A percentile compares a stretch with the other conserved stretches of the same genome.
phyloP scores from a whole-genome alignment of 2,888 invertebrate species.

The Cordylochernes scorpioides region DNA sequence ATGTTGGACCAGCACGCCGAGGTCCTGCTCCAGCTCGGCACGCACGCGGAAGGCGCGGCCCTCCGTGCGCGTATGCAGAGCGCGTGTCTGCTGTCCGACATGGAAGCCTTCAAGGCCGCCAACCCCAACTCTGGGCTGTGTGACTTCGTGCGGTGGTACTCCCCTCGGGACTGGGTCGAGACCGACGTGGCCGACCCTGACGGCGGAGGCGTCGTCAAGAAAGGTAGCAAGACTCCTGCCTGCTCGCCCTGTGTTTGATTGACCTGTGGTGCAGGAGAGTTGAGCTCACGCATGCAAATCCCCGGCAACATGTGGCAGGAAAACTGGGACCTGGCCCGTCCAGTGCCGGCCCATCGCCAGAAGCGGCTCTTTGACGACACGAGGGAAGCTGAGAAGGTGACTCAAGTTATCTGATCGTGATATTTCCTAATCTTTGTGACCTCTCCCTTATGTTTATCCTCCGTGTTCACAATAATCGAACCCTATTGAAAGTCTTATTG shows the following conservation, averaged over 20 bases:
- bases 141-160: conserved; percentile 95
- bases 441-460: conserved; percentile 15
- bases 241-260: conserved; percentile 3
- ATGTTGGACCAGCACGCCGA: conserved; percentile 77
- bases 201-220: conserved; percentile 16
- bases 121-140: conserved; percentile 70
- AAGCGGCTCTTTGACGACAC: conserved; percentile 83
- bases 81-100: conserved; percentile 75
- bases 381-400: conserved; percentile 68
- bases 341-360: conserved; percentile 65
- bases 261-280: conserved; percentile 26
- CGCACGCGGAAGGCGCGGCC: conserved; percentile 52
- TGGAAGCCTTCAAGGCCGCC: conserved; percentile 95
- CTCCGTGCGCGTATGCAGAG: conserved; percentile 79
- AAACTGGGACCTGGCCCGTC: conserved; percentile 63
- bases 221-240: conserved; percentile 13
- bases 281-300: conserved; percentile 66
- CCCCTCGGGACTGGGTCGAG: conserved; percentile 76
- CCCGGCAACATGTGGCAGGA: conserved; percentile 76
- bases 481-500: background rate
- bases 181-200: conserved; percentile 19
- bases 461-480: background rate
- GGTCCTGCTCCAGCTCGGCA: conserved; percentile 58
- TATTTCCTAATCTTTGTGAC: background rate
- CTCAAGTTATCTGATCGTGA: conserved; percentile 1